A percentile compares a stretch with the other conserved stretches of the same genome.
Conservation (phyloP, 2,888 invertebrate genomes). For the Tillus elongatus region DNA sequence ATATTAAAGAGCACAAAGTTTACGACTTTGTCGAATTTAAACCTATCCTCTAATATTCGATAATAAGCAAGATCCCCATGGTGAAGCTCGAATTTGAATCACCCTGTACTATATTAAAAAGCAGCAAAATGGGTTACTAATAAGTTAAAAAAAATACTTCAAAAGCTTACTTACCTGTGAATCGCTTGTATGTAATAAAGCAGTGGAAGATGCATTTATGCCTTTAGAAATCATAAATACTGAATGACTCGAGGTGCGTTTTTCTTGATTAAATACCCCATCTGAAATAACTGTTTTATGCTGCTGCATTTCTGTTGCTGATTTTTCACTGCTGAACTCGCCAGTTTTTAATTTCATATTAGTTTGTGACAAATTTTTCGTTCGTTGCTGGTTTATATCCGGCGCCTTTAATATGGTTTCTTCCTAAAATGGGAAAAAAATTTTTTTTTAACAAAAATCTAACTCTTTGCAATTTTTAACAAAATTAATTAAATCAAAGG, state of each 20-base stretch:
- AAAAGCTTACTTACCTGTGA: too few species aligned
- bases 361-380: conserved; percentile 74
- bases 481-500: too few species aligned
- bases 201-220: conserved; percentile 52
- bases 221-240: conserved; percentile 72
- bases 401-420: conserved; percentile 74
- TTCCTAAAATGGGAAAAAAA: conserved; percentile 64
- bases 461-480: too few species aligned
- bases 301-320: conserved; percentile 53
- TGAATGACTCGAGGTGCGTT: conserved; percentile 67
- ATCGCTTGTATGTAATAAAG: neutral
- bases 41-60: too few species aligned
- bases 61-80: too few species aligned
- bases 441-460: too few species aligned
- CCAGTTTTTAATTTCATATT: conserved; percentile 80
- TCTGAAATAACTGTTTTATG: conserved; percentile 71
- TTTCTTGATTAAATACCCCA: conserved; percentile 63
- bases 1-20: too few species aligned
- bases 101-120: too few species aligned
- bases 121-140: too few species aligned
- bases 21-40: too few species aligned
- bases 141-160: too few species aligned
- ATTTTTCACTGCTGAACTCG: conserved; percentile 77
- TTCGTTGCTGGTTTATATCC: conserved; percentile 77
- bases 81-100: too few species aligned